phyloP scores from a whole-genome alignment of 1,140 invertebrate genomes.

The Lepidurus couesii region DNA sequence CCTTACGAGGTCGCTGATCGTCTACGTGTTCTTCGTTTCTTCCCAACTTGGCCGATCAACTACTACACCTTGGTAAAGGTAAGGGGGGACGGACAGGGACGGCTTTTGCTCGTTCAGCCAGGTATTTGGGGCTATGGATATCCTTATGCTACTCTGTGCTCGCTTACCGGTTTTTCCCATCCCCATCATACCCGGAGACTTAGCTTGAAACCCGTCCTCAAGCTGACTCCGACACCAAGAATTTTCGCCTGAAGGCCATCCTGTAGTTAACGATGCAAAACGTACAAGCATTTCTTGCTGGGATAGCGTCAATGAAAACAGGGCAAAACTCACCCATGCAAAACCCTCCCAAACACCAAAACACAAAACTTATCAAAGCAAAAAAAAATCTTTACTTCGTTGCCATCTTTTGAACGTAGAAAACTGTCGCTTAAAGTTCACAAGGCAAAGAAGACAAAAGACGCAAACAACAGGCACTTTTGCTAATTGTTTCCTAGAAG shows the following conservation, averaged over 20 bases:
- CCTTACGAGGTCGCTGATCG: constrained; percentile 4
- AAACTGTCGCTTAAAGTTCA: background rate
- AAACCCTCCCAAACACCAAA: background rate
- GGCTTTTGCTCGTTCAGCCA: background rate
- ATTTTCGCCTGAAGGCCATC: constrained; percentile 18
- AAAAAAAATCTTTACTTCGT: background rate
- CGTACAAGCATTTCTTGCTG: background rate
- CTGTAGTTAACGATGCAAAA: constrained; percentile 10
- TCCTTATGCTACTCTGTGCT: background rate
- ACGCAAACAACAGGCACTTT: too few relatives aligned
- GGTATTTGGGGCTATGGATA: constrained; percentile 1
- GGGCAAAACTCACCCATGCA: background rate
- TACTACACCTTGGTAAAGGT: background rate
- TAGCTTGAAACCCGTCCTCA: background rate
- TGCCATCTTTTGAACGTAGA: background rate
- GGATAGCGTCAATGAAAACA: background rate
- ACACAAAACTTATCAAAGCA: background rate
- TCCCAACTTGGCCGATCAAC: background rate
- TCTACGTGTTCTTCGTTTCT: constrained; percentile 8
- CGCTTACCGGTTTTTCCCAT: background rate
- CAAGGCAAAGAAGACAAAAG: background rate
- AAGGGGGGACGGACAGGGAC: background rate
- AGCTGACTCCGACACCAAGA: background rate
- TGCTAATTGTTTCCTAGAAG: too few relatives aligned
- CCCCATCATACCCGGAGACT: background rate